Conservation (phyloP, 2,797 vertebrate genomes). For the Arremon brunneinucha region DNA sequence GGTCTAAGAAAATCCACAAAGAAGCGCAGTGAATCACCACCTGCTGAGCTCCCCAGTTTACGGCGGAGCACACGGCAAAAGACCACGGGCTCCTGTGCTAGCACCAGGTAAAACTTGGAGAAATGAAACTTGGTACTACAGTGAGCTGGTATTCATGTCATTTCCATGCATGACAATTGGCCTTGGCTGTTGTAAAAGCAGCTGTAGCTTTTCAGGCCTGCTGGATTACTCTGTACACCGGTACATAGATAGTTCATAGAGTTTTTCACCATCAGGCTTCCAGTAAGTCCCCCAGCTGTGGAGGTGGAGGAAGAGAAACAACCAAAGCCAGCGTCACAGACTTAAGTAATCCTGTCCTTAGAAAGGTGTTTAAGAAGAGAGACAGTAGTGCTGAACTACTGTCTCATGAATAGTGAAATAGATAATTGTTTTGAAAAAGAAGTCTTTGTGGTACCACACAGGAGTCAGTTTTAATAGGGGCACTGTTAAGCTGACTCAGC, state of each 20-base stretch:
- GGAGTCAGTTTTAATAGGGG: background rate
- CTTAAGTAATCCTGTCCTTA: background rate
- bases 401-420: background rate
- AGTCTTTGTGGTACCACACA: background rate
- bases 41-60: constrained; percentile 99
- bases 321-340: background rate
- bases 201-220: background rate
- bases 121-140: background rate
- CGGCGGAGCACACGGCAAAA: constrained; percentile 99
- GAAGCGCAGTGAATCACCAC: constrained; percentile 99
- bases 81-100: constrained; percentile 99
- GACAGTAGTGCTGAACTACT: background rate
- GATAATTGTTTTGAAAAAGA: background rate
- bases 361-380: background rate
- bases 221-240: background rate
- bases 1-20: constrained; percentile 98
- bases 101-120: constrained; percentile 85
- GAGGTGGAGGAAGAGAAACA: background rate
- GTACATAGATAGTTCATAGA: rapidly evolving
- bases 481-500: background rate
- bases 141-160: background rate
- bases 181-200: background rate
- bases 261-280: background rate
- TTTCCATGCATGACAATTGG: background rate
- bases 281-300: background rate